phyloP scores from a whole-genome alignment of 2,888 invertebrate genomes.

The Marasmarcha lunaedactyla region DNA sequence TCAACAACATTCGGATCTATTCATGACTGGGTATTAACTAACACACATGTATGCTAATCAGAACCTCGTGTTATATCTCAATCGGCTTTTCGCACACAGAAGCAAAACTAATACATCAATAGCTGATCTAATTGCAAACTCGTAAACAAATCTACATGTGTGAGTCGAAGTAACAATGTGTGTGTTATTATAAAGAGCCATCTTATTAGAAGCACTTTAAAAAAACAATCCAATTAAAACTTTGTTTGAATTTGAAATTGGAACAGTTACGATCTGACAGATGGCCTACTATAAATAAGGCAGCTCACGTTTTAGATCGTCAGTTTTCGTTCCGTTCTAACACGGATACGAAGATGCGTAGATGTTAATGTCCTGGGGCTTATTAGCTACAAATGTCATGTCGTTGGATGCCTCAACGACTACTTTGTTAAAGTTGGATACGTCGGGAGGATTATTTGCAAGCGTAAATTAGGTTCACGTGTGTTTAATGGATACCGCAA shows the following conservation, averaged over 20 bases:
- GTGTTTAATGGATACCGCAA: conserved; percentile 63
- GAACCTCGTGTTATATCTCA: conserved; percentile 51
- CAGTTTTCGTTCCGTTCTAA: conserved; percentile 33
- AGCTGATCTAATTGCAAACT: conserved; percentile 59
- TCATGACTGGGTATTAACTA: conserved; percentile 47
- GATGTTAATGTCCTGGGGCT: conserved; percentile 46
- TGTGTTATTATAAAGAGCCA: conserved; percentile 33
- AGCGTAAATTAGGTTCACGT: conserved; percentile 66
- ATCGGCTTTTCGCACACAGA: conserved; percentile 38
- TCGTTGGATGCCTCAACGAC: conserved; percentile 59
- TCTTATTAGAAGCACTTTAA: conserved; percentile 61
- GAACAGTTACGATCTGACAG: conserved; percentile 61
- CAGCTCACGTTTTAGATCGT: conserved; percentile 35
- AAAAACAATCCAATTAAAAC: conserved; percentile 67
- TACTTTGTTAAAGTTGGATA: conserved; percentile 46
- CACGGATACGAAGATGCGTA: conserved; percentile 22
- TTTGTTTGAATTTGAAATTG: conserved; percentile 59
- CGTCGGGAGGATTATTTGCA: conserved; percentile 41
- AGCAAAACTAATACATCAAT: conserved; percentile 53
- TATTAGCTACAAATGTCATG: conserved; percentile 55
- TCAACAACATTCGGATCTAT: conserved; percentile 52
- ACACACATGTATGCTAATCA: conserved; percentile 53
- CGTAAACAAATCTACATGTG: conserved; percentile 57
- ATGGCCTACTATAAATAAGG: conserved; percentile 63
- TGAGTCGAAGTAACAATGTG: conserved; percentile 62